phyloP scores from a whole-genome alignment of 2,888 invertebrate genomes.

The Aphidoletes aphidimyza region DNA sequence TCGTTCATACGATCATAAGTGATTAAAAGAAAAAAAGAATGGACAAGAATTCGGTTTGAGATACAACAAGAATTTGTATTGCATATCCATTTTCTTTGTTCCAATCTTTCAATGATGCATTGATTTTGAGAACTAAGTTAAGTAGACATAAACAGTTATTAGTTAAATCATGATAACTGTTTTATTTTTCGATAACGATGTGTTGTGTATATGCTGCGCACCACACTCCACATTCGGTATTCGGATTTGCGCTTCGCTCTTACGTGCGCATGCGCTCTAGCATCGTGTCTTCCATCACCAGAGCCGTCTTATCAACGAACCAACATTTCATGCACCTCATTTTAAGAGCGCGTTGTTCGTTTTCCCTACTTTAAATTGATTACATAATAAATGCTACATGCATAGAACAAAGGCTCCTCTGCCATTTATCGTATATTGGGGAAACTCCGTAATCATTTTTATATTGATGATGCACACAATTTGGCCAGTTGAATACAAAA shows the following conservation, averaged over 20 bases:
- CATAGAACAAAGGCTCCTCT: constrained; percentile 13
- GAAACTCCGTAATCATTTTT: constrained; percentile 2
- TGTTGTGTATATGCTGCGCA: not conserved
- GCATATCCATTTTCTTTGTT: not conserved
- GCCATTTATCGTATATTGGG: not conserved
- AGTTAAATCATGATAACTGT: constrained; percentile 52
- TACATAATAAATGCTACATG: constrained; percentile 8
- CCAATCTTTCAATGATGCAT: not conserved
- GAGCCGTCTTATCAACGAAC: not conserved
- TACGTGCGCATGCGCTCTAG: not conserved
- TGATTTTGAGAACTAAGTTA: constrained; percentile 34
- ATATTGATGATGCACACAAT: constrained; percentile 19
- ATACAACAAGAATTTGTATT: not conserved
- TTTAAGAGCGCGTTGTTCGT: not conserved
- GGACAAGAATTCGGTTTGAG: not conserved
- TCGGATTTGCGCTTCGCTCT: no score
- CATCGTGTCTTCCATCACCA: not conserved
- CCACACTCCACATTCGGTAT: no score
- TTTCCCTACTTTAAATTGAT: constrained; percentile 22
- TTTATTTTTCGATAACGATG: constrained; percentile 47
- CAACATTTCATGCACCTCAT: not conserved
- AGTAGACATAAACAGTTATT: constrained; percentile 53
- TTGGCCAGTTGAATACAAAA: not conserved
- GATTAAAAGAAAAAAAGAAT: not conserved
- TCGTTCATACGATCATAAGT: not conserved